A percentile compares a stretch with the other conserved stretches of the same genome.
These are phyloP conservation scores for Masticophis lateralis DNA, from an alignment of 2,797 vertebrate species.

Conservation along the genomic window DNA sequence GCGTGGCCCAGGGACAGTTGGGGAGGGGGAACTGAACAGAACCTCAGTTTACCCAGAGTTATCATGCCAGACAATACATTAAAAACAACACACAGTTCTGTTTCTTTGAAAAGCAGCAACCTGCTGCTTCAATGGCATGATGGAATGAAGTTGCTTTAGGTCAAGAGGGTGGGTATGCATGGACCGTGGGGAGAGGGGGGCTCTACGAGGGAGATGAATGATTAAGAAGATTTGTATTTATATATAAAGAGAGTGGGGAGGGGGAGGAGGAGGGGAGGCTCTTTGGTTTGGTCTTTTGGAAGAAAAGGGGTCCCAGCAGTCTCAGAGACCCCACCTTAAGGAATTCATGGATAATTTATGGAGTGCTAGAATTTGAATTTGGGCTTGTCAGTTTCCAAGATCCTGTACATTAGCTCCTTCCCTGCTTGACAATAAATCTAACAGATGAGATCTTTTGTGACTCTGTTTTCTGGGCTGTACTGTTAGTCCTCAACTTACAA, in stretches of 20 bases:
- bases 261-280: too few species aligned
- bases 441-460: neutral
- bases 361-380: neutral
- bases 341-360: neutral
- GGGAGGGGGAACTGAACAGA: fast-evolving
- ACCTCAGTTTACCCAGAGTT: neutral
- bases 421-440: neutral
- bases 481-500: neutral
- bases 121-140: neutral
- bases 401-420: neutral
- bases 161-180: neutral
- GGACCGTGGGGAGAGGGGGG: neutral
- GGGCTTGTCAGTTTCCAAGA: neutral
- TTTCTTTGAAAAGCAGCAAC: neutral
- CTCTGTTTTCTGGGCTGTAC: neutral
- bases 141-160: neutral
- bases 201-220: neutral
- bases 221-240: too few species aligned
- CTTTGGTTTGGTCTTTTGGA: neutral
- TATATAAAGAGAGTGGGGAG: neutral
- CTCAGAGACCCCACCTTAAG: neutral
- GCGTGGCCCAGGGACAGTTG: neutral
- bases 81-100: neutral
- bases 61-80: neutral
- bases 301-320: neutral